phyloP scores from a whole-genome alignment of 2,888 invertebrate species.

The Chaitophorus viminalis region DNA sequence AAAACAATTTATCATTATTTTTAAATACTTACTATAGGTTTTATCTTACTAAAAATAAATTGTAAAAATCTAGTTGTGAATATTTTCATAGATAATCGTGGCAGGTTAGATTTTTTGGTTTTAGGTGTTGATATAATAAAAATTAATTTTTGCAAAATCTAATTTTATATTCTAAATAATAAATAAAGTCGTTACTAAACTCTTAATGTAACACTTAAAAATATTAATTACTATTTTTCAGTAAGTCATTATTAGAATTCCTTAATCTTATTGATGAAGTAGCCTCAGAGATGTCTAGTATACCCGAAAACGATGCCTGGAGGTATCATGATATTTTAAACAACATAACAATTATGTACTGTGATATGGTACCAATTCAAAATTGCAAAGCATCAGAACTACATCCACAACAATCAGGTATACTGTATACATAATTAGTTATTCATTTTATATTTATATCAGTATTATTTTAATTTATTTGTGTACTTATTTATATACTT shows the following conservation, averaged over 20 bases:
- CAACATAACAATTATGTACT: conserved; percentile 81
- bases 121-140: too few species aligned
- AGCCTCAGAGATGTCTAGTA: conserved; percentile 43
- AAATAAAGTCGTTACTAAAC: too few species aligned
- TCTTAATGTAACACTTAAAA: neutral
- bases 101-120: too few species aligned
- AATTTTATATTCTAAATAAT: too few species aligned
- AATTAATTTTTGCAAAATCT: too few species aligned
- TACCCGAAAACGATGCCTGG: conserved; percentile 46
- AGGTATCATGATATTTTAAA: conserved; percentile 57
- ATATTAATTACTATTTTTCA: conserved; percentile 34
- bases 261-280: conserved; percentile 32
- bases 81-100: neutral
- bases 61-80: neutral
- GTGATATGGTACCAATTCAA: conserved; percentile 79
- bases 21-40: too few species aligned
- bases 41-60: neutral
- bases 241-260: conserved; percentile 52
- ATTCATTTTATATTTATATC: conserved; percentile 31
- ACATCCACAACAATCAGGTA: conserved; percentile 88
- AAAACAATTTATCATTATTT: too few species aligned
- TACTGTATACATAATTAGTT: conserved; percentile 66
- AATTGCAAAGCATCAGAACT: conserved; percentile 83
- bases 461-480: conserved; percentile 29
- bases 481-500: conserved; percentile 64